These are phyloP conservation scores for Drosophila mimetica DNA, from an alignment of 2,888 invertebrate species.

Conservation along the genomic window DNA sequence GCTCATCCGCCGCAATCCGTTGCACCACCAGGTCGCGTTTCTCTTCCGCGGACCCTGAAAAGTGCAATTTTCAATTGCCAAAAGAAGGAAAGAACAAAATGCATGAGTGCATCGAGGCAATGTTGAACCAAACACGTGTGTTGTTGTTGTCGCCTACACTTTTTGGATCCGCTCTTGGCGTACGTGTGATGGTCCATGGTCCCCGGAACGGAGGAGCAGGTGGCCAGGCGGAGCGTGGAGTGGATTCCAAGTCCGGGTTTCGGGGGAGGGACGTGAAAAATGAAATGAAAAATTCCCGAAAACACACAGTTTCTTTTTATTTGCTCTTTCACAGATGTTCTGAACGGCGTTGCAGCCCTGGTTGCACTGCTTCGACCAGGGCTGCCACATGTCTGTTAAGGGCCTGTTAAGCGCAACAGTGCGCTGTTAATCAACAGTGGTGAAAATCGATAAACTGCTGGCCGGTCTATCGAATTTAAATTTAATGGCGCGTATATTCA, in stretches of 20 bases:
- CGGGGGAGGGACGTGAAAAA: background rate
- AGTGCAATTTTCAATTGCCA: background rate
- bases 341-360: background rate
- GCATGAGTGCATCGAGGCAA: background rate
- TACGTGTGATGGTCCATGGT: slow-evolving; percentile 82
- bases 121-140: slow-evolving; percentile 5
- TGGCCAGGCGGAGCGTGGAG: background rate
- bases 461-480: slow-evolving; percentile 4
- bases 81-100: background rate
- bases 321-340: slow-evolving; percentile 6
- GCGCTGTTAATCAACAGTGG: background rate
- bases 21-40: slow-evolving; percentile 79
- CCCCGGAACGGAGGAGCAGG: background rate
- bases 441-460: background rate
- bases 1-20: slow-evolving; percentile 78
- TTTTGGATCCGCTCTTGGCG: slow-evolving; percentile 79
- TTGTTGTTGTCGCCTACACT: slow-evolving; percentile 65
- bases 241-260: background rate
- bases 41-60: slow-evolving; percentile 81
- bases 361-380: background rate
- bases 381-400: too few species aligned
- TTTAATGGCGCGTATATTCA: background rate
- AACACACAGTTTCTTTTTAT: slow-evolving; percentile 1
- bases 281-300: background rate
- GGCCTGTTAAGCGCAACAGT: background rate